Base-by-base conservation (phyloP, 2,888 invertebrate species). In the Craniophora ligustri region DNA sequence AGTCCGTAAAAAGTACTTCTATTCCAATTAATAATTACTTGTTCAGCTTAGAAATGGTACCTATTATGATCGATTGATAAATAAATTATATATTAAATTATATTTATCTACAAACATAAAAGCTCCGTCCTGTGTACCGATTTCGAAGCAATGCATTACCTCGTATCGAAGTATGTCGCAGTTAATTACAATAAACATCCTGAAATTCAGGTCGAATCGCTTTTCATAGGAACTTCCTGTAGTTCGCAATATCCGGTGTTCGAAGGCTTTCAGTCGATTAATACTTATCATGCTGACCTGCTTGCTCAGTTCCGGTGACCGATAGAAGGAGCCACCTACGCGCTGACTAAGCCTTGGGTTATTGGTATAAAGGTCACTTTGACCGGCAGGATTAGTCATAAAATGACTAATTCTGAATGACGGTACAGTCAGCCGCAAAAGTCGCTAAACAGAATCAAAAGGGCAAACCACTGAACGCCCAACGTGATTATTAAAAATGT, bases 191-290 rank as follows among this genome's bases (percentile, higher is more conserved):
- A 4, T 2, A 49, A 23, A 41, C 62, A 76, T 77, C 79, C 76
- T 78, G 73, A 67, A 48, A 75, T 65, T 75, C 75, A 68, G 62
- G 79, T 73, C 80, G 30, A 47, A 31, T 75, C 78, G 67, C 69
- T 76, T 67, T 81, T 78, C 76, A 78, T 67, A 61, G 60, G 65
- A 57, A 72, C 72, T 81, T 82, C 81, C 81, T 74, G 72, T 55
- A 72, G 68, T 76, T 78, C 70, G 80, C 83, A 90, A 91, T 91
- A 89, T 91, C 92, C 91, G 88, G 79, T 70, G 71, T 75, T 69
- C 65, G 74, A 78, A 81, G 70, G 86, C 90, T 91, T 90, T 91
- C 85, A 91, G 78, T 64, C 69, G 84, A 87, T 91, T 89, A 87
- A 86, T 85, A 74, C 68, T 69, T 71, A 67, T 77, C 67, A 58